Evolutionary conservation across 2,113 vertebrate genomes (phyloP).

Genomic region (Hippolais icterina): DNA sequence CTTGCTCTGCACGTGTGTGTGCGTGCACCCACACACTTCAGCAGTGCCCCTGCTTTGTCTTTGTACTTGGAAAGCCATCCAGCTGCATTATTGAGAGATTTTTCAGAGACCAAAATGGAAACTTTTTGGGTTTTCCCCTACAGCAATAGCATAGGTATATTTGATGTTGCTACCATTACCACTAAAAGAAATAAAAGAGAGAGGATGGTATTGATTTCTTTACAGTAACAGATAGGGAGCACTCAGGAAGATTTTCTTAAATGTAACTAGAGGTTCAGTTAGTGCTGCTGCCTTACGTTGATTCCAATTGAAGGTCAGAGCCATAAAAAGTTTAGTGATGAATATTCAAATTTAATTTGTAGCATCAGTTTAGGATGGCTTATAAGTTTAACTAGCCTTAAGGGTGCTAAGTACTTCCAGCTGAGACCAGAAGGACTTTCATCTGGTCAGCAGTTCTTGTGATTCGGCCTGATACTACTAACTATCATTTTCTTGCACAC

Average conservation of each 20-base stretch:
- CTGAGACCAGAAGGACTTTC: background rate
- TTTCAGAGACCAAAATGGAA: background rate
- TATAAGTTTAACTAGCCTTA: background rate
- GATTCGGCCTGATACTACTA: background rate
- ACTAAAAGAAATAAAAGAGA: background rate
- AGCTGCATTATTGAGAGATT: background rate
- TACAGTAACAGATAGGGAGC: background rate
- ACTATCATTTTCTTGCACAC: background rate
- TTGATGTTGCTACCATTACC: background rate
- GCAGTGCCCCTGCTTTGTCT: background rate
- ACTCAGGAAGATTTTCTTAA: background rate
- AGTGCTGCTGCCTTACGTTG: background rate
- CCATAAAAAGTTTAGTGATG: background rate
- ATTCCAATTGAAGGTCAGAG: background rate
- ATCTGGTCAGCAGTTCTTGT: background rate
- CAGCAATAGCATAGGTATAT: background rate
- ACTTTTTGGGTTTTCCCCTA: background rate
- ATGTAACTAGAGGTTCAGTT: background rate
- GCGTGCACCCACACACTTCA: background rate
- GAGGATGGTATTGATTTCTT: background rate
- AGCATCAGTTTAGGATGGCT: background rate
- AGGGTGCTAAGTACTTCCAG: background rate
- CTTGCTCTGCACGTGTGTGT: background rate
- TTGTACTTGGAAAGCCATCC: background rate
- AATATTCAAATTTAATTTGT: constrained; percentile 12